These are phyloP conservation scores for Moxostoma hubbsi DNA, from an alignment of 2,797 vertebrate species.

Conservation along the genomic window DNA sequence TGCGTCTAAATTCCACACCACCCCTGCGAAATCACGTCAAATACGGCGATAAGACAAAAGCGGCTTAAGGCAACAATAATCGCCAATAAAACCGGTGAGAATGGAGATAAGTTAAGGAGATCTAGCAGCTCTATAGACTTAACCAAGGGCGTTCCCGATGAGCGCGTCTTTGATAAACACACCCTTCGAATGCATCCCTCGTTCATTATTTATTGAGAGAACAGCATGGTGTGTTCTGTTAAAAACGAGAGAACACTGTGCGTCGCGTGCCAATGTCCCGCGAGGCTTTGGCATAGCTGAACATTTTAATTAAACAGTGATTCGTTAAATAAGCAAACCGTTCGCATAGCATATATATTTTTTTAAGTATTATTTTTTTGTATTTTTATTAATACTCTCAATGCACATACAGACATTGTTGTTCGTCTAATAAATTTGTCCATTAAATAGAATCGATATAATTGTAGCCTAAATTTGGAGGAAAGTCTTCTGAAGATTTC, in stretches of 20 bases:
- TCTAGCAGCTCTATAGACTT: background rate
- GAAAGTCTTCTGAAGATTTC: background rate
- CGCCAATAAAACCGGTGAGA: background rate
- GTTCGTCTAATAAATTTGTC: background rate
- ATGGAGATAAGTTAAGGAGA: slow-evolving; percentile 1
- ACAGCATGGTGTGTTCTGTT: background rate
- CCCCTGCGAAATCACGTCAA: slow-evolving; percentile 4
- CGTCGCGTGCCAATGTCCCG: slow-evolving; percentile 7
- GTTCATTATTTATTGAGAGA: slow-evolving; percentile 32
- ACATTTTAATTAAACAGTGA: background rate
- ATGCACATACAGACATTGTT: too few species aligned
- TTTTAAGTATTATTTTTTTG: too few species aligned
- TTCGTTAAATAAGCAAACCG: too few species aligned
- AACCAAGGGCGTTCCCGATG: too few species aligned
- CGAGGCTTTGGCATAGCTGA: background rate
- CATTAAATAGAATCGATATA: background rate
- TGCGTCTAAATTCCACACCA: background rate
- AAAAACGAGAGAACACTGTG: background rate
- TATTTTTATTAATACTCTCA: too few species aligned
- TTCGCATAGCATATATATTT: too few species aligned
- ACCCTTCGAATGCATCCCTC: slow-evolving; percentile 7
- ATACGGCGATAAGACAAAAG: slow-evolving; percentile 15
- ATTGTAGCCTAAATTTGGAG: background rate
- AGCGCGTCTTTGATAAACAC: background rate
- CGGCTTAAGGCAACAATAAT: slow-evolving; percentile 29